These are phyloP conservation scores for Eledona agricola DNA, from an alignment of 2,888 invertebrate species.

Conservation along the genomic window DNA sequence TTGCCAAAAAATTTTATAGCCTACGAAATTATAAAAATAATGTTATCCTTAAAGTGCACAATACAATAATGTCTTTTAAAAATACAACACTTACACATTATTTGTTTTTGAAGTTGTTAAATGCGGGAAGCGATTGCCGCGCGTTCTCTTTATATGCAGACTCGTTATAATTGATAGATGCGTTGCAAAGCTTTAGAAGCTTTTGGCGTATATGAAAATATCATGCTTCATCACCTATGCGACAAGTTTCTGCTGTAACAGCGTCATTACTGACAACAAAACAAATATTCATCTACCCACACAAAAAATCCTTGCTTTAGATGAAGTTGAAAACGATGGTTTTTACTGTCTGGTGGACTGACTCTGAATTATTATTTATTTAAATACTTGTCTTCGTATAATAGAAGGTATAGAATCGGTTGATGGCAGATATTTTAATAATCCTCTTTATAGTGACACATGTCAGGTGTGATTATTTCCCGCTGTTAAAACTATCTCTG, in stretches of 20 bases:
- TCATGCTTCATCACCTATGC: conserved; percentile 7
- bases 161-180: no score
- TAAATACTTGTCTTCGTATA: conserved; percentile 25
- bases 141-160: no score
- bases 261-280: conserved; percentile 7
- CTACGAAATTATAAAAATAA: no score
- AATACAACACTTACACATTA: no score
- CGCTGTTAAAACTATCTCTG: conserved; percentile 12
- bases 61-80: no score
- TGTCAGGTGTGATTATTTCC: conserved; percentile 32
- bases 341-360: conserved; percentile 14
- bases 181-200: conserved; percentile 1
- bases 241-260: conserved; percentile 13
- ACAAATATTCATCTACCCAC: conserved; percentile 10
- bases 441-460: conserved; percentile 29
- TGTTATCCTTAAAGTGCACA: no score
- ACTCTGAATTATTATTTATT: no score
- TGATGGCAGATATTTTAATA: conserved; percentile 23
- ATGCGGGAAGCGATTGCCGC: no score
- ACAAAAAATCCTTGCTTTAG: conserved; percentile 9
- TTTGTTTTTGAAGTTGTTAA: no score
- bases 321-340: conserved; percentile 1
- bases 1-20: no score
- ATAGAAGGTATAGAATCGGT: conserved; percentile 15
- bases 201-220: conserved; percentile 13